Conservation (phyloP, 2,888 invertebrate species). For the Andrena bucephala region DNA sequence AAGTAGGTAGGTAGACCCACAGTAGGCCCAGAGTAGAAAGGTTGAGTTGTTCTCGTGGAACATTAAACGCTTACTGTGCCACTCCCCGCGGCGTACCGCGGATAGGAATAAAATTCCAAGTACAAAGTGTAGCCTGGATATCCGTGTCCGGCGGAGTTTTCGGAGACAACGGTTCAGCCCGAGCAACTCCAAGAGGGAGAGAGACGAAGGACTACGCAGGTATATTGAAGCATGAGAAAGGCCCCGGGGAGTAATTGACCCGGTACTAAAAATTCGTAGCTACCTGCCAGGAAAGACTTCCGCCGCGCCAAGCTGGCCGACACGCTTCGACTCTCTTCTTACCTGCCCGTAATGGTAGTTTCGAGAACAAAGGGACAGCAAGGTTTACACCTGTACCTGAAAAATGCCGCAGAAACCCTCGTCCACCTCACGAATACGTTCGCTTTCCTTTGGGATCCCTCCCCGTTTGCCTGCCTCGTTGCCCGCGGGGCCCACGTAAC, state of each 20-base stretch:
- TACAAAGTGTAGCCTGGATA: no score
- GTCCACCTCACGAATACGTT: constrained; percentile 1
- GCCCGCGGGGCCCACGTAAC: neutral
- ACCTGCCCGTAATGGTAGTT: constrained; percentile 57
- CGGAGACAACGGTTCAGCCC: neutral
- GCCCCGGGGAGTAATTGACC: constrained; percentile 29
- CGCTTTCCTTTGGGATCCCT: neutral
- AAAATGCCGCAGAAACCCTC: constrained; percentile 34
- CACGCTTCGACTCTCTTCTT: constrained; percentile 60
- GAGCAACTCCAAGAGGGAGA: neutral
- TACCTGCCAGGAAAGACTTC: constrained; percentile 62
- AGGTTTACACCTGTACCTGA: constrained; percentile 70
- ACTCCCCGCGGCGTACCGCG: neutral
- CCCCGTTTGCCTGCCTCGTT: neutral
- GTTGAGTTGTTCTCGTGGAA: constrained; percentile 33
- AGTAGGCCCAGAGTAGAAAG: constrained; percentile 7
- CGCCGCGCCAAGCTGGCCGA: constrained; percentile 47
- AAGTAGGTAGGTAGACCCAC: neutral
- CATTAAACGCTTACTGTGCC: constrained; percentile 20
- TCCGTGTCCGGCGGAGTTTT: no score
- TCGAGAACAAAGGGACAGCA: constrained; percentile 73
- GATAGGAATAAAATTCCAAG: neutral
- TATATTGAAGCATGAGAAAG: constrained; percentile 33
- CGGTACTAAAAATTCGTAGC: constrained; percentile 52
- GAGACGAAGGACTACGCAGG: neutral